Conservation (phyloP, 2,797 vertebrate species). For the Steatocranus sp. region DNA sequence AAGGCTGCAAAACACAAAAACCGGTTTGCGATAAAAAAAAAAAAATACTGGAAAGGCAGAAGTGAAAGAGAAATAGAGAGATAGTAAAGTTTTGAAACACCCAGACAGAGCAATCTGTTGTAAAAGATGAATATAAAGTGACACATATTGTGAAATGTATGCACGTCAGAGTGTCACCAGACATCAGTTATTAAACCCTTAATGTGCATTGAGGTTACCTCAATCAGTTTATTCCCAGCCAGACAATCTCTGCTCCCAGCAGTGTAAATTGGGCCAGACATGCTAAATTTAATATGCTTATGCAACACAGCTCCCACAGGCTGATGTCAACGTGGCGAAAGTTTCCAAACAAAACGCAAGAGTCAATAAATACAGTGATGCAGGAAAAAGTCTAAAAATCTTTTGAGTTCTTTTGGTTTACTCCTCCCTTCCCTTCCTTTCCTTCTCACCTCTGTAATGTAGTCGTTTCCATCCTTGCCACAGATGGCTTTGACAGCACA, state of each 20-base stretch:
- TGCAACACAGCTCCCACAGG: not conserved
- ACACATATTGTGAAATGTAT: not conserved
- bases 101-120: not conserved
- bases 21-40: not conserved
- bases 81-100: not conserved
- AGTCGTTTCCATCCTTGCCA: conserved; percentile 97
- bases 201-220: conserved; percentile 31
- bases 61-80: not conserved
- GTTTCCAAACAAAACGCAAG: not conserved
- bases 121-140: not conserved
- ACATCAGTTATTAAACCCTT: not conserved
- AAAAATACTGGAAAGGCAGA: not conserved
- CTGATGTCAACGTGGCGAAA: not conserved
- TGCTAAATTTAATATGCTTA: conserved; percentile 36
- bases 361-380: not conserved
- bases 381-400: not conserved
- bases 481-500: conserved; percentile 98
- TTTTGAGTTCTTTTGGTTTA: not conserved
- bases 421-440: not conserved
- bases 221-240: not conserved
- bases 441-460: conserved; percentile 94
- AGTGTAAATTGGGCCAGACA: conserved; percentile 32
- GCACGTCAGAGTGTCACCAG: not conserved
- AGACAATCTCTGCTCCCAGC: not conserved
- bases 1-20: not conserved